phyloP scores from a whole-genome alignment of 1,140 invertebrate species.

The Cyrtorhinus lividipennis region DNA sequence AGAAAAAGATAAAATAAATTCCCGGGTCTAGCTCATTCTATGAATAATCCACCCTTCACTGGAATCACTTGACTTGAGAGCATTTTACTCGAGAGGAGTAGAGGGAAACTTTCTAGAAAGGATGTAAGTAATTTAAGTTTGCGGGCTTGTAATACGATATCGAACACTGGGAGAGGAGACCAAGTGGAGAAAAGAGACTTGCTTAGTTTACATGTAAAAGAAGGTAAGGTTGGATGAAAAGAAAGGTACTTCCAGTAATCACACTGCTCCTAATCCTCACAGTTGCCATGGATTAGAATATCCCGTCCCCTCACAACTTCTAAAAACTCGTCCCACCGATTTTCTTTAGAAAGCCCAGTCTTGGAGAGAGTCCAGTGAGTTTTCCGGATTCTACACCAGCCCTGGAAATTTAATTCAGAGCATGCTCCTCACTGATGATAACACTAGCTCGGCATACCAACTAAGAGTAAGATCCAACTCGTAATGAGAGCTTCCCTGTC shows the following conservation, averaged over 20 bases:
- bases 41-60: background rate
- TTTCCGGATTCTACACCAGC: background rate
- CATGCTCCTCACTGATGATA: background rate
- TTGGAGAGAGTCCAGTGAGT: background rate
- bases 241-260: conserved; percentile 1
- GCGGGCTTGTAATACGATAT: conserved; percentile 5
- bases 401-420: background rate
- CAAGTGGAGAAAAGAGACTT: background rate
- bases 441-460: background rate
- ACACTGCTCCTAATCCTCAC: conserved; percentile 3
- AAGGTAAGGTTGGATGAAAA: background rate
- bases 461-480: no score
- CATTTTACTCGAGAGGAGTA: background rate
- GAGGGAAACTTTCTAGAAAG: background rate
- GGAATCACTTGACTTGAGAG: background rate
- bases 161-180: background rate
- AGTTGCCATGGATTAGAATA: conserved; percentile 4
- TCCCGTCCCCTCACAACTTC: background rate
- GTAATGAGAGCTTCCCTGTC: no score
- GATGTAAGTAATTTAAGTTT: conserved; percentile 9
- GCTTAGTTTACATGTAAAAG: conserved; percentile 6
- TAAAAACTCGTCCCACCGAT: background rate
- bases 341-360: background rate
- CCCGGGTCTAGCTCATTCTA: conserved; percentile 3
- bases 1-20: no score